phyloP scores from a whole-genome alignment of 2,113 vertebrate genomes.

The Varanus salvator region DNA sequence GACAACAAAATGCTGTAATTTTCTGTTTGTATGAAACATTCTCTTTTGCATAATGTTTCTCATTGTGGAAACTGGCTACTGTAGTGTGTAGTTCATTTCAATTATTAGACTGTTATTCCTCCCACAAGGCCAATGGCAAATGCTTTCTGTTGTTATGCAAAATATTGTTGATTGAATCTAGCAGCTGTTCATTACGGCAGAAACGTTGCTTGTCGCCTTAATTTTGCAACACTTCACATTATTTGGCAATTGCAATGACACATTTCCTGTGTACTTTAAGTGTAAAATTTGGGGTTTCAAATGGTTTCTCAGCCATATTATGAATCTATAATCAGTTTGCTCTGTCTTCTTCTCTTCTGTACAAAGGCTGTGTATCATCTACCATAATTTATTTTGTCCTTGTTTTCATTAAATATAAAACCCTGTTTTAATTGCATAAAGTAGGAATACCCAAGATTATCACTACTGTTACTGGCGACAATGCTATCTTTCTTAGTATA shows the following conservation, averaged over 20 bases:
- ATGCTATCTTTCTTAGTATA: no score
- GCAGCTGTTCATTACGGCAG: conserved; percentile 19
- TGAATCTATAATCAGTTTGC: conserved; percentile 18
- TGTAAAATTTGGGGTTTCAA: background rate
- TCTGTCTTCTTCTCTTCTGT: conserved; percentile 39
- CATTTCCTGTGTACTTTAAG: background rate
- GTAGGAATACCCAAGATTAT: background rate
- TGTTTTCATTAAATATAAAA: background rate
- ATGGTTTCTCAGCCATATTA: conserved; percentile 1
- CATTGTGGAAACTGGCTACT: conserved; percentile 22
- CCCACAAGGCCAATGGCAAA: conserved; percentile 33
- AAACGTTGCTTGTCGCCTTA: background rate
- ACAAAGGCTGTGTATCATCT: background rate
- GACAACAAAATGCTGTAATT: background rate
- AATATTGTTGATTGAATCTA: conserved; percentile 21
- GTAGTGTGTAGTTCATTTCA: conserved; percentile 52
- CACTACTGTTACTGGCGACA: background rate
- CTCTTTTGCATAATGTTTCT: conserved; percentile 15
- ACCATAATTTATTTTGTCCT: background rate
- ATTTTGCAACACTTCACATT: conserved; percentile 14
- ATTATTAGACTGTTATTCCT: conserved; percentile 56
- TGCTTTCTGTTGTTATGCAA: conserved; percentile 29
- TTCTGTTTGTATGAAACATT: conserved; percentile 25
- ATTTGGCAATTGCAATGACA: background rate
- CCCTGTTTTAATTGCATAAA: background rate